Evolutionary conservation across 1,140 invertebrate species (phyloP).

Genomic region (Triops longicaudatus): DNA sequence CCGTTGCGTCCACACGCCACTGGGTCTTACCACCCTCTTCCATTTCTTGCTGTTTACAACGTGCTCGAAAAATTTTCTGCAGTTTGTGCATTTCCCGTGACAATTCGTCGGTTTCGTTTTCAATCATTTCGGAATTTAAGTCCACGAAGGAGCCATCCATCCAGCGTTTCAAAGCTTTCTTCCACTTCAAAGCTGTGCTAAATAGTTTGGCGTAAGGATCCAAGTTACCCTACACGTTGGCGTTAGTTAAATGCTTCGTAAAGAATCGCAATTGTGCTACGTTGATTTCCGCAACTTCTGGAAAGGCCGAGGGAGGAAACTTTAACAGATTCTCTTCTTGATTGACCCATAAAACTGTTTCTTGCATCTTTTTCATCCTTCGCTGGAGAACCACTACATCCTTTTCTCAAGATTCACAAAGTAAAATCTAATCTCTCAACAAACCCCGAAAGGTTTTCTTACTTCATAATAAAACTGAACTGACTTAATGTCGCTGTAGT

Average conservation of each 20-base stretch:
- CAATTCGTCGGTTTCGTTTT: constrained; percentile 59
- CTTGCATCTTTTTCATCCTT: constrained; percentile 60
- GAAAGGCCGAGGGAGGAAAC: constrained; percentile 60
- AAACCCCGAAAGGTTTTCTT: not conserved
- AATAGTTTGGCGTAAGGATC: constrained; percentile 48
- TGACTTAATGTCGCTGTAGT: constrained; percentile 42
- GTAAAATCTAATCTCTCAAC: constrained; percentile 8
- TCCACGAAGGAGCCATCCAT: constrained; percentile 84
- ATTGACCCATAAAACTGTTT: constrained; percentile 73
- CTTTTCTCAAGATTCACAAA: constrained; percentile 33
- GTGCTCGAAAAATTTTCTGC: constrained; percentile 68
- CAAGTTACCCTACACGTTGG: constrained; percentile 41
- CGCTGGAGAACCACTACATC: constrained; percentile 63
- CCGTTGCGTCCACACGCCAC: constrained; percentile 58
- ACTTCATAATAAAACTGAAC: constrained; percentile 41
- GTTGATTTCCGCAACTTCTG: constrained; percentile 57
- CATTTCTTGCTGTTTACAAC: constrained; percentile 55
- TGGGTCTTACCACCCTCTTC: constrained; percentile 40
- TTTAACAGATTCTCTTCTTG: constrained; percentile 79
- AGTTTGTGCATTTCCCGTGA: constrained; percentile 66
- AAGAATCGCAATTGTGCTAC: constrained; percentile 62
- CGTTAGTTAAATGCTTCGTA: constrained; percentile 61
- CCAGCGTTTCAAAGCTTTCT: constrained; percentile 71
- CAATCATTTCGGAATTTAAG: constrained; percentile 60
- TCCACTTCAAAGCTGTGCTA: constrained; percentile 57